Conservation (phyloP, 2,888 invertebrate genomes). For the Frankliniella intonsa region DNA sequence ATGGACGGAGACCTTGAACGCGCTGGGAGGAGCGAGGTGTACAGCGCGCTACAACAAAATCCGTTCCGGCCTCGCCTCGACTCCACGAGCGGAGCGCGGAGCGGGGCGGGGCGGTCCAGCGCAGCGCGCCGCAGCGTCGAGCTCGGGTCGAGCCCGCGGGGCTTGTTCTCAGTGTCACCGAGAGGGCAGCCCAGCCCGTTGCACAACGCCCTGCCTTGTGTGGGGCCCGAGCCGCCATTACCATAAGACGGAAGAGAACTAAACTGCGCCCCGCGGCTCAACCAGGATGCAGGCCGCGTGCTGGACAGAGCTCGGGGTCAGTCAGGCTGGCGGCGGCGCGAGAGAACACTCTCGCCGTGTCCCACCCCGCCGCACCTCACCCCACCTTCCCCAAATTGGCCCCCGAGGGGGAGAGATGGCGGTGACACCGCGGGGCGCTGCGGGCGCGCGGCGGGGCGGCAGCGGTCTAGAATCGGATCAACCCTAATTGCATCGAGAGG, state of each 20-base stretch:
- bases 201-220: background rate
- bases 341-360: too few species aligned
- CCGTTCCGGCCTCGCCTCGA: too few species aligned
- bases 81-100: background rate
- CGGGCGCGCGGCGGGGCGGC: too few species aligned
- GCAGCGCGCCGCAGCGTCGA: background rate
- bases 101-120: background rate
- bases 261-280: background rate
- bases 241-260: slow-evolving; percentile 22
- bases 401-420: background rate
- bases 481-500: background rate
- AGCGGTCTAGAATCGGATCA: background rate
- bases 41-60: too few species aligned
- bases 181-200: background rate
- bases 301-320: background rate
- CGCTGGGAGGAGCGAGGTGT: too few species aligned
- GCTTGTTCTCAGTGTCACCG: background rate
- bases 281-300: background rate
- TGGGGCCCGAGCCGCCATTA: background rate
- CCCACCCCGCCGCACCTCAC: background rate
- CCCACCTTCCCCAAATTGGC: background rate
- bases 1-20: too few species aligned
- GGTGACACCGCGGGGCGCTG: background rate
- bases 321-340: background rate
- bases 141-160: background rate